phyloP scores from a whole-genome alignment of 2,797 vertebrate species.

The Scarus forsteni region DNA sequence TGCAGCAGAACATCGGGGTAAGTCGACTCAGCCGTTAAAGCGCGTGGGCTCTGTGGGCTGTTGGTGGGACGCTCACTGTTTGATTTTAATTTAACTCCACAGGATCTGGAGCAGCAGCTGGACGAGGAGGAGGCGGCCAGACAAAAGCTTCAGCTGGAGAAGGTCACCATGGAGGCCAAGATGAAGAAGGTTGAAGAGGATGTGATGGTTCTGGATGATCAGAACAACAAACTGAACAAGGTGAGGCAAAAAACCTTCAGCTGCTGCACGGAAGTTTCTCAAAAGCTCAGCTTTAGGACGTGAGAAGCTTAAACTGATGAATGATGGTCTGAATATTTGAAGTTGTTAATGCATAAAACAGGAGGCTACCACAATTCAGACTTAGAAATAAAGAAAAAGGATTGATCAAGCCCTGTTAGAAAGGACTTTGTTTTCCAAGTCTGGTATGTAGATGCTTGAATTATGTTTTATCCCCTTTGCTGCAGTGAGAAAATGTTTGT shows the following conservation, averaged over 20 bases:
- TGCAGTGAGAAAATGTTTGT: too few relatives aligned
- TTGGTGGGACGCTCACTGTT: not conserved
- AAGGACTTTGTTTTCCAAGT: too few relatives aligned
- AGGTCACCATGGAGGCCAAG: conserved; percentile 94
- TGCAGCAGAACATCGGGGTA: conserved; percentile 97
- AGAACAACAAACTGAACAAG: conserved; percentile 94
- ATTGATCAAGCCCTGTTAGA: too few relatives aligned
- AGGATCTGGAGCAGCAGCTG: conserved; percentile 97
- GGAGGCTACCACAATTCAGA: too few relatives aligned
- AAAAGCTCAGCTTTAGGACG: too few relatives aligned
- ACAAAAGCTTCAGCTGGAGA: conserved; percentile 97
- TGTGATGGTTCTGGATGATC: conserved; percentile 94
- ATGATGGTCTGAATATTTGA: not conserved
- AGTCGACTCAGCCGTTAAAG: conserved; percentile 3
- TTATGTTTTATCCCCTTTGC: too few relatives aligned
- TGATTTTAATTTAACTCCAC: conserved; percentile 2
- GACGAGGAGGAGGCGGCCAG: conserved; percentile 96
- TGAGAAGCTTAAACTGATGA: too few relatives aligned
- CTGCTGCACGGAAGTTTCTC: too few relatives aligned
- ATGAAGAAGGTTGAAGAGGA: conserved; percentile 97
- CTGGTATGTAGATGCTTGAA: too few relatives aligned
- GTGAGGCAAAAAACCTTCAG: conserved; percentile 69
- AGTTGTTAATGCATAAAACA: too few relatives aligned
- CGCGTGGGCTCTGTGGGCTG: too few relatives aligned
- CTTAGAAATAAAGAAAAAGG: too few relatives aligned